Conservation (phyloP, 2,113 vertebrate species). For the Asarcornis scutulata region DNA sequence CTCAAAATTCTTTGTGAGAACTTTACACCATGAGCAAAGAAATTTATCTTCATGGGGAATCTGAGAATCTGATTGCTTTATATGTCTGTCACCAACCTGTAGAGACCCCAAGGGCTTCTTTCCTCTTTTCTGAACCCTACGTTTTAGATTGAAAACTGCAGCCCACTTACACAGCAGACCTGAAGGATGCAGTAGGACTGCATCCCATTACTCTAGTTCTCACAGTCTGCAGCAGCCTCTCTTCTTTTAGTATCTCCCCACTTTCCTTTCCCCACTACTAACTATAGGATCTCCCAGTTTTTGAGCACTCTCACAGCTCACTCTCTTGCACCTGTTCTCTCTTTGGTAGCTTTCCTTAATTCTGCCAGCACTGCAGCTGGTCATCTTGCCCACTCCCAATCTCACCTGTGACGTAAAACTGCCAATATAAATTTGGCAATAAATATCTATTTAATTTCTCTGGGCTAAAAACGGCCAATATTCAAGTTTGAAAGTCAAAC, state of each 20-base stretch:
- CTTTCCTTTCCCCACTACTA: background rate
- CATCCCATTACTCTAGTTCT: background rate
- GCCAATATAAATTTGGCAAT: constrained; percentile 69
- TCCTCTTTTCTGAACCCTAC: background rate
- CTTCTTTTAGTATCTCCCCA: background rate
- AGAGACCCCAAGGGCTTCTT: background rate
- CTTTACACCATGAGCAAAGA: constrained; percentile 10
- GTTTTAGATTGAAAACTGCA: background rate
- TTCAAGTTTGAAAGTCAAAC: constrained; percentile 67
- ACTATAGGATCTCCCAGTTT: background rate
- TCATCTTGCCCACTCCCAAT: background rate
- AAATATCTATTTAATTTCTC: constrained; percentile 31
- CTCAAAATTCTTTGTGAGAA: constrained; percentile 58
- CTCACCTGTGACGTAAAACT: constrained; percentile 33
- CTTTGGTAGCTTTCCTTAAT: background rate
- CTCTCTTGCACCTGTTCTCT: background rate
- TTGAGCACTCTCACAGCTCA: background rate
- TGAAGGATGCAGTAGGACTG: background rate
- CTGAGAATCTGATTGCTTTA: background rate
- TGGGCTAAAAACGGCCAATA: constrained; percentile 53
- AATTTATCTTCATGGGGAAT: background rate
- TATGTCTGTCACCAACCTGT: background rate
- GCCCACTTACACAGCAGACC: background rate
- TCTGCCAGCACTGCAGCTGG: background rate
- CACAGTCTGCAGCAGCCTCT: background rate